Evolutionary conservation across 2,797 vertebrate species (phyloP).

Genomic region (Falco berigora): DNA sequence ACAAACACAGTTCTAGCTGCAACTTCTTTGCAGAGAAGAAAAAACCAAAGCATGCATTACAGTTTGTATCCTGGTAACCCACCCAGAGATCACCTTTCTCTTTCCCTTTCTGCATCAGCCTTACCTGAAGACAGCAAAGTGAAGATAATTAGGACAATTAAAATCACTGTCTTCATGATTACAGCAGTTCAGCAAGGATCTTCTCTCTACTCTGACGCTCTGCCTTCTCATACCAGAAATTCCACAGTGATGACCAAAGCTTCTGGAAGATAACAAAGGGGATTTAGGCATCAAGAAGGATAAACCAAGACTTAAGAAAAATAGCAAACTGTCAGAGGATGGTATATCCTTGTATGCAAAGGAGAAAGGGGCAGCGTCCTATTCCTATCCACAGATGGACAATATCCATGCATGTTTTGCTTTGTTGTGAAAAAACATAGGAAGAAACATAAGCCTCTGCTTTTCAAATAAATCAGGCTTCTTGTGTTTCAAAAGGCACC

Average conservation of each 20-base stretch:
- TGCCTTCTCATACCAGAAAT: conserved; percentile 52
- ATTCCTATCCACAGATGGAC: background rate
- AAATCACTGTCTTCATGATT: conserved; percentile 30
- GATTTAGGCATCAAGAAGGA: background rate
- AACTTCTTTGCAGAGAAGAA: background rate
- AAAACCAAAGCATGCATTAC: background rate
- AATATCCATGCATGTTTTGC: background rate
- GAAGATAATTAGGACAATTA: conserved; percentile 10
- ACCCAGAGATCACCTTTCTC: background rate
- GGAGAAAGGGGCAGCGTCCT: background rate
- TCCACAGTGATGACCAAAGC: conserved; percentile 48
- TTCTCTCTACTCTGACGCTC: background rate
- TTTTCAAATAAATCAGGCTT: background rate
- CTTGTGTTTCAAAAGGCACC: background rate
- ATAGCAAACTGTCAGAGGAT: background rate
- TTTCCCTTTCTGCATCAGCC: background rate
- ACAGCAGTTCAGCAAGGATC: background rate
- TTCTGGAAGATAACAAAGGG: conserved; percentile 1
- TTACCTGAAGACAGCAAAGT: conserved; percentile 56
- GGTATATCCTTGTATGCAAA: background rate
- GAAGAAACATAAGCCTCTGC: background rate
- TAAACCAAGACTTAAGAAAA: background rate
- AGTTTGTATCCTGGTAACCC: background rate
- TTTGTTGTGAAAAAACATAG: background rate
- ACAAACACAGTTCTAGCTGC: background rate